phyloP scores from a whole-genome alignment of 2,888 invertebrate species.

The Smittia aterrima region DNA sequence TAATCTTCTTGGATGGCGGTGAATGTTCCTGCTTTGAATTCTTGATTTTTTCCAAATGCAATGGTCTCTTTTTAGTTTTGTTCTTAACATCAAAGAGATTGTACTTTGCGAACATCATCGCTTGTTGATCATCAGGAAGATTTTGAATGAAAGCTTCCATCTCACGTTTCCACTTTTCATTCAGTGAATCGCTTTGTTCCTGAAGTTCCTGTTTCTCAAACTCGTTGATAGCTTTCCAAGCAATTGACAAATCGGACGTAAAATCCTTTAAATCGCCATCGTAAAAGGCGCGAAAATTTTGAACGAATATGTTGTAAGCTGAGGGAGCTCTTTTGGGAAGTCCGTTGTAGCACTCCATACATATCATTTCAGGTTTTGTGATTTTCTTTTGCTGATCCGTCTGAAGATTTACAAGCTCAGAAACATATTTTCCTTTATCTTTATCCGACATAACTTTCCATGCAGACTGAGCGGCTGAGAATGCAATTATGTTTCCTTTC shows the following conservation, averaged over 20 bases:
- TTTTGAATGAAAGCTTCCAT: not conserved
- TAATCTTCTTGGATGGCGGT: too few species aligned
- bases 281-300: not conserved
- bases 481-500: not conserved
- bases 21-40: too few species aligned
- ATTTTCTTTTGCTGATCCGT: not conserved
- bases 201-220: not conserved
- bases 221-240: not conserved
- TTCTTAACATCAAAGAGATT: not conserved
- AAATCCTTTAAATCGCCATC: not conserved
- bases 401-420: not conserved
- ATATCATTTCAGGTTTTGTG: not conserved
- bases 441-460: not conserved
- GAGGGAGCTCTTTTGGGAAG: not conserved
- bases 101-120: not conserved
- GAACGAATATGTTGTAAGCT: not conserved
- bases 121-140: not conserved
- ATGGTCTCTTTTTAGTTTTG: too few species aligned
- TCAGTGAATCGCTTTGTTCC: not conserved
- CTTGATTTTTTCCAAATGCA: too few species aligned
- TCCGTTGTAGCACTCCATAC: not conserved
- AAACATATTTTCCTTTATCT: conserved; percentile 2
- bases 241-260: not conserved
- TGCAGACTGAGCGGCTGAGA: not conserved
- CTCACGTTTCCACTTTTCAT: not conserved